Evolutionary conservation across 2,113 vertebrate species (phyloP).

Genomic region (Microtus ochrogaster): DNA sequence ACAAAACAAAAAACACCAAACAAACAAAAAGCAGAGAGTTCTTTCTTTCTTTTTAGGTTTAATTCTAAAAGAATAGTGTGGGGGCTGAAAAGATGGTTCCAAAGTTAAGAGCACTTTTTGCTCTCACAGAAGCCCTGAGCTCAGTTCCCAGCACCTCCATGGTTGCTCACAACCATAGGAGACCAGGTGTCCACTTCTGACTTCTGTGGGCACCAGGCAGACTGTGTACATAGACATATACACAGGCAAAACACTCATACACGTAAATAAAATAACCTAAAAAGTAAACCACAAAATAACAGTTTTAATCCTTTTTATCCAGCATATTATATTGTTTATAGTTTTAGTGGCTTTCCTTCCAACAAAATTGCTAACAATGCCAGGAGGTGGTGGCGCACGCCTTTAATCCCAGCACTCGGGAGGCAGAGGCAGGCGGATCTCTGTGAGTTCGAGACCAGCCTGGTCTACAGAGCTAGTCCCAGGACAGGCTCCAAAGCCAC

Average conservation of each 20-base stretch:
- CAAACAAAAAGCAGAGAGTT: too few species aligned
- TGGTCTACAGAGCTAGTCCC: too few species aligned
- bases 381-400: too few species aligned
- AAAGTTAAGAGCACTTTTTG: background rate
- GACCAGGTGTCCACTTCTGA: background rate
- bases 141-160: background rate
- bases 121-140: background rate
- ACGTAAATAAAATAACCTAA: background rate
- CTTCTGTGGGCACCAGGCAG: background rate
- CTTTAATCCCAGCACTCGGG: too few species aligned
- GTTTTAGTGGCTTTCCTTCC: constrained; percentile 12
- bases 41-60: background rate
- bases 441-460: too few species aligned
- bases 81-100: background rate
- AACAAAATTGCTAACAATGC: background rate
- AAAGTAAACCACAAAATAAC: background rate
- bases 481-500: too few species aligned
- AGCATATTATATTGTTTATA: background rate
- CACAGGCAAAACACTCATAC: background rate
- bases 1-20: too few species aligned
- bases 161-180: background rate
- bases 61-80: background rate
- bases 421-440: too few species aligned
- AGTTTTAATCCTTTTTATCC: background rate
- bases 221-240: background rate